Evolutionary conservation across 2,113 vertebrate genomes (phyloP), one percentile per base, ranked within the genome.

Genomic region (Cricetomys ansorgei): DNA sequence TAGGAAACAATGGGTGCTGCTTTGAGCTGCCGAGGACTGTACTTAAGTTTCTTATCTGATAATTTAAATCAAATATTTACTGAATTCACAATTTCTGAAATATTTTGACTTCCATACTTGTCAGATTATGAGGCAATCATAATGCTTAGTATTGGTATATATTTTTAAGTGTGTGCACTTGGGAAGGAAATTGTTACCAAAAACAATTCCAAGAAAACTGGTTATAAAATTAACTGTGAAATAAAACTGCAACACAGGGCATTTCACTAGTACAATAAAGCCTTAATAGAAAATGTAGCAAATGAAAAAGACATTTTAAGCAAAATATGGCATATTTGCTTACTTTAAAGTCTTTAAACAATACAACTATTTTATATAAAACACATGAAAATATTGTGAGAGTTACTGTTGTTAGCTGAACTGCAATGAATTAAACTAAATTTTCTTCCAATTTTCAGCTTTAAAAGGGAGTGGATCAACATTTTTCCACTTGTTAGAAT

Each of bases 401-500:
- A 29, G 6, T 83, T 45, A 77, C 48, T 86, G 59, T 1, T 62
- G 4, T 85, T 85, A 93, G 84, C n/a, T 88, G 29, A 97, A 85
- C 11, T 76, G n/a, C n/a, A 92, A 27, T 69, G 91, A 94, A 55
- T 92, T 95, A 53, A 91, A 94, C 53, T 69, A 45, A 43, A 79
- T 48, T 75, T 95, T 37, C 31, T n/a, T 57, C 70, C 73, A 94
- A 95, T 15, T 9, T 75, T 0, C 43, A 67, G 59, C 7, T 43
- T 64, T 83, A 62, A 43, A 45, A 92, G 87, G 72, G 72, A 45
- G 67, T 65, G 21, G 40, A 57, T 88, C 48, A 96, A 84, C 11
- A 79, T 40, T 84, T 93, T 75, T 76, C 89, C 94, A 62, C 84
- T 29, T 87, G 89, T 40, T 95, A 0, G 96, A 96, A 97, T 88